Conservation (phyloP, 2,113 vertebrate species). For the Spilogale gracilis region DNA sequence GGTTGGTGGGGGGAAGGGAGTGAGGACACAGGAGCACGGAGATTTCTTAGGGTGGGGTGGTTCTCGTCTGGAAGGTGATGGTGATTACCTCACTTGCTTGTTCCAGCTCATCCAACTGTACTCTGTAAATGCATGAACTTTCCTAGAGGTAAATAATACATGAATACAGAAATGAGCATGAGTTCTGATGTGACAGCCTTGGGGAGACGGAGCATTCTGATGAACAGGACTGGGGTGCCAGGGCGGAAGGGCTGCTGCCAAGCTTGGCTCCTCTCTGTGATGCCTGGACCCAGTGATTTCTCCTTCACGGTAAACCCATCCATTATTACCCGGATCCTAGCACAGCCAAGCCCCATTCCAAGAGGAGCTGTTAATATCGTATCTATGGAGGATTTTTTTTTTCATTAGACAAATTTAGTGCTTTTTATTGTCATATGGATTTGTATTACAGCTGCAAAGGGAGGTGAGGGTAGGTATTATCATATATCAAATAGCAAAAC, state of each 20-base stretch:
- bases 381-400: neutral
- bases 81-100: neutral
- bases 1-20: too few species aligned
- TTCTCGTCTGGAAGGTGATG: neutral
- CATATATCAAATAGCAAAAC: neutral
- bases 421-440: neutral
- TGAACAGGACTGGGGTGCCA: neutral
- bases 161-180: neutral
- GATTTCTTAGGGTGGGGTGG: neutral
- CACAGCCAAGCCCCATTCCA: neutral
- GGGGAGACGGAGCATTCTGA: neutral
- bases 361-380: neutral
- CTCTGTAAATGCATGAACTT: neutral
- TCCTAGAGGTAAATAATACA: neutral
- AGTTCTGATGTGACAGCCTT: neutral
- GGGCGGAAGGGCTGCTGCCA: too few species aligned
- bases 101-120: neutral
- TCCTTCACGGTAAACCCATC: neutral
- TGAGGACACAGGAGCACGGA: accelerated
- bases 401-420: neutral
- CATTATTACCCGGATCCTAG: neutral
- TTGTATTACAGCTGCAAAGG: neutral
- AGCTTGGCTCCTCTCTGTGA: accelerated
- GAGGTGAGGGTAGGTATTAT: neutral
- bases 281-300: neutral